Base-by-base conservation (phyloP, 2,113 vertebrate species). In the Pseudopodoces humilis region DNA sequence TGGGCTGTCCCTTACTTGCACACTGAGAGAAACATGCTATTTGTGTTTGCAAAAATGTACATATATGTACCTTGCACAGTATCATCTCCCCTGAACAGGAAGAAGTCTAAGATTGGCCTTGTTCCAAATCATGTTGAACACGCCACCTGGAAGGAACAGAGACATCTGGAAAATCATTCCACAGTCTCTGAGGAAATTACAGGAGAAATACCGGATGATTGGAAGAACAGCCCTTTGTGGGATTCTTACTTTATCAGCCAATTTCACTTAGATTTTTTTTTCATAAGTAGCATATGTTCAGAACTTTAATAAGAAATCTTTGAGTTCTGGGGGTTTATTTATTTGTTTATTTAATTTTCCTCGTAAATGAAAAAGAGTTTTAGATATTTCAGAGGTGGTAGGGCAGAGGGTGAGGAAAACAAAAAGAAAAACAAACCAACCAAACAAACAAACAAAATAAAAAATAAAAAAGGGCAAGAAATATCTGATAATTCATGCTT, bases 91-190 rank as follows among this genome's bases (percentile, higher is more conserved):
- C n/a, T 78, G 39, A 59, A 82, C 58, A 71, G 33, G 44, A 94
- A 93, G 63, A 81, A 92, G 88, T 23, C 28, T 55, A 79, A 84
- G 74, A 68, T 95, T 97, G 97, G 97, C 93, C 68, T 63, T 60
- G 41, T 53, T 97, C 97, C 97, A 97, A 96, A 88, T 96, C 93
- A 90, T 96, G 96, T 96, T 95, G 88, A 96, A 97, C 96, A 96
- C 47, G 1, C 95, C 96, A 97, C 96, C 97, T 97, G 96, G 96
- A 97, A 96, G 92, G 88, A 96, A 88, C 91, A 69, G 88, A 96
- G 95, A 96, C 97, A 97, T 97, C 97, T 97, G 97, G 97, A 97
- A 96, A 96, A 97, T 95, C 96, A 97, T 97, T 96, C 94, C 93
- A 85, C 84, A 63, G 64, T 97, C 96, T 97, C 97, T 84, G 90